Conservation (phyloP, 1,140 invertebrate genomes). For the Papilio helenus region DNA sequence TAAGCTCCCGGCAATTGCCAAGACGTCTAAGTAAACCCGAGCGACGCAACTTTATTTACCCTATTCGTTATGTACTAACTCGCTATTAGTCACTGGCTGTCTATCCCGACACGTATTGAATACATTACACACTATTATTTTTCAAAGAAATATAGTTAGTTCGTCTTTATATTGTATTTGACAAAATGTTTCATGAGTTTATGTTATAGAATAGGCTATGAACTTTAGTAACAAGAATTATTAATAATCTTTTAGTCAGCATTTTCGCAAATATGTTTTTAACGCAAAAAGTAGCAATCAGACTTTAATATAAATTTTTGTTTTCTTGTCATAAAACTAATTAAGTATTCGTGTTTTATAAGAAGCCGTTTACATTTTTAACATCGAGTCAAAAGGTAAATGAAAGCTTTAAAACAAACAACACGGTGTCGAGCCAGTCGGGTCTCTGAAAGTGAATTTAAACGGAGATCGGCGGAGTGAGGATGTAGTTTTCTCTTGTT, state of each 20-base stretch:
- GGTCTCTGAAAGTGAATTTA: constrained; percentile 56
- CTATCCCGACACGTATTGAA: constrained; percentile 30
- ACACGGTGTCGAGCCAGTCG: background rate
- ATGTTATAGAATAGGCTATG: background rate
- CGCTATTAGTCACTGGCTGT: constrained; percentile 30
- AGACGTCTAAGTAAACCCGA: constrained; percentile 31
- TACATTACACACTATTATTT: constrained; percentile 2
- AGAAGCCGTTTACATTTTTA: background rate
- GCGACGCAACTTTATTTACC: constrained; percentile 36
- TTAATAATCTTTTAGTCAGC: background rate
- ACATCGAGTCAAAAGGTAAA: background rate
- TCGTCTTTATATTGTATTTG: background rate
- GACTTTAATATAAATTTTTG: background rate
- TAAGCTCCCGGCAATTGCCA: constrained; percentile 11
- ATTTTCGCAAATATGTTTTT: background rate
- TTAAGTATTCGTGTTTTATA: background rate
- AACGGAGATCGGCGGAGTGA: constrained; percentile 44
- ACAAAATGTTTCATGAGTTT: background rate
- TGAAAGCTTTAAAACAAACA: background rate
- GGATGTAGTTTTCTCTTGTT: constrained; percentile 46
- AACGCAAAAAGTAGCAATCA: background rate
- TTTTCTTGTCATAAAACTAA: constrained; percentile 1
- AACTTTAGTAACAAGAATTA: background rate
- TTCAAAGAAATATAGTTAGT: background rate
- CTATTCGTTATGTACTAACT: constrained; percentile 35